phyloP scores from a whole-genome alignment of 2,113 vertebrate species.

The Delphinapterus leucas region DNA sequence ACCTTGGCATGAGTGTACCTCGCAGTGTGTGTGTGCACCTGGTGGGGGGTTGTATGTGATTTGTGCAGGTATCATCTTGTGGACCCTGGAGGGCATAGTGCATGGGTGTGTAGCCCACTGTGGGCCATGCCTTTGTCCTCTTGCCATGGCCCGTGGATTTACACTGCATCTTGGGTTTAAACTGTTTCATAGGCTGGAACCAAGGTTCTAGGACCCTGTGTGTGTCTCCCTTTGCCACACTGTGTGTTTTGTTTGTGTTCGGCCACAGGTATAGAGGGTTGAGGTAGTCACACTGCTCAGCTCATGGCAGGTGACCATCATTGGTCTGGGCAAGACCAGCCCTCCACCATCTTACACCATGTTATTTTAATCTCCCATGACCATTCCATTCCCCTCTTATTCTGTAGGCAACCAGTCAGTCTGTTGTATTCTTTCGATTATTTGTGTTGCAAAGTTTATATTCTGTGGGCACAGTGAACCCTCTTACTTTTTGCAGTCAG shows the following conservation, averaged over 20 bases:
- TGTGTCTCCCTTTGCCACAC: not conserved
- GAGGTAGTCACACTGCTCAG: not conserved
- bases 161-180: not conserved
- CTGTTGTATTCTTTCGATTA: not conserved
- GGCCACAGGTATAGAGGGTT: not conserved
- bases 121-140: not conserved
- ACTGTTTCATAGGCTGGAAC: not conserved
- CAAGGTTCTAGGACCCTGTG: not conserved
- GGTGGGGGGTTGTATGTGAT: not conserved
- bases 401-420: not conserved
- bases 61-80: not conserved
- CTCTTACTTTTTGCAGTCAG: not conserved
- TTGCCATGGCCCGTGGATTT: not conserved
- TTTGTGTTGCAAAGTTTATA: not conserved
- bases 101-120: not conserved
- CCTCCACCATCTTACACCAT: not conserved
- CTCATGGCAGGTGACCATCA: not conserved
- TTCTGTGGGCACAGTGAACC: not conserved
- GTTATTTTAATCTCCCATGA: not conserved
- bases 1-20: not conserved
- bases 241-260: not conserved
- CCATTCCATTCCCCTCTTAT: not conserved
- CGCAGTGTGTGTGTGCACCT: rapidly evolving
- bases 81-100: not conserved
- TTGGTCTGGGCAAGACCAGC: not conserved